These are phyloP conservation scores for Andrena fulva DNA, from an alignment of 2,888 invertebrate genomes.

Conservation along the genomic window DNA sequence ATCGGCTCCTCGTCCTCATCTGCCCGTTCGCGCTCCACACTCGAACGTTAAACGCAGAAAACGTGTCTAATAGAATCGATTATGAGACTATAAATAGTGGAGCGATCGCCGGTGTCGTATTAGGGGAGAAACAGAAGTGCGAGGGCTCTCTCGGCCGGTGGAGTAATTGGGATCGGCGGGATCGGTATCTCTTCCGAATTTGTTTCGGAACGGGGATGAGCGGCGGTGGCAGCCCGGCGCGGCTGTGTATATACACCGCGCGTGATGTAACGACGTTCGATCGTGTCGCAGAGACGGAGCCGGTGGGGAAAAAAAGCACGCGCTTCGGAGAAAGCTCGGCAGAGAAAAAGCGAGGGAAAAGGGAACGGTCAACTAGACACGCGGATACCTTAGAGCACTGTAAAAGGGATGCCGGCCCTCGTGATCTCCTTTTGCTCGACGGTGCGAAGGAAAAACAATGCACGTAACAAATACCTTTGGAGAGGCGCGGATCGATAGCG, in stretches of 20 bases:
- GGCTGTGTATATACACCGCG: too few species aligned
- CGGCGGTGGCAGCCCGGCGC: too few species aligned
- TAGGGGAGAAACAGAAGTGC: background rate
- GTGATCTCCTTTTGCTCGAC: conserved; percentile 79
- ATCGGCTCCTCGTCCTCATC: background rate
- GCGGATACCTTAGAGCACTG: conserved; percentile 69
- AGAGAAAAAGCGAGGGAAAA: conserved; percentile 60
- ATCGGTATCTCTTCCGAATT: too few species aligned
- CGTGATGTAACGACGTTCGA: conserved; percentile 21
- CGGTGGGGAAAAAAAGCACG: conserved; percentile 3
- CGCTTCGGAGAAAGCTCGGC: conserved; percentile 51
- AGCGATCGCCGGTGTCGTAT: background rate
- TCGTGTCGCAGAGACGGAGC: conserved; percentile 5
- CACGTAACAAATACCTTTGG: conserved; percentile 74
- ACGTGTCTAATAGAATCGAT: conserved; percentile 9
- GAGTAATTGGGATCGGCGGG: too few species aligned
- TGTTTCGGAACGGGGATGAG: too few species aligned
- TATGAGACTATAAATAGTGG: conserved; percentile 2
- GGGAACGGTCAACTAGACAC: conserved; percentile 65
- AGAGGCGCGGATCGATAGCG: conserved; percentile 69
- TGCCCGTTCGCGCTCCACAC: background rate
- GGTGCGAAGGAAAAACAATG: conserved; percentile 78
- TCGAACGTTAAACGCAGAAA: background rate
- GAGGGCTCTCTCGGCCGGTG: too few species aligned
- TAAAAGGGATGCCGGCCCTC: conserved; percentile 69